These are phyloP conservation scores for Melieria omissa DNA, from an alignment of 2,888 invertebrate species.

Conservation along the genomic window DNA sequence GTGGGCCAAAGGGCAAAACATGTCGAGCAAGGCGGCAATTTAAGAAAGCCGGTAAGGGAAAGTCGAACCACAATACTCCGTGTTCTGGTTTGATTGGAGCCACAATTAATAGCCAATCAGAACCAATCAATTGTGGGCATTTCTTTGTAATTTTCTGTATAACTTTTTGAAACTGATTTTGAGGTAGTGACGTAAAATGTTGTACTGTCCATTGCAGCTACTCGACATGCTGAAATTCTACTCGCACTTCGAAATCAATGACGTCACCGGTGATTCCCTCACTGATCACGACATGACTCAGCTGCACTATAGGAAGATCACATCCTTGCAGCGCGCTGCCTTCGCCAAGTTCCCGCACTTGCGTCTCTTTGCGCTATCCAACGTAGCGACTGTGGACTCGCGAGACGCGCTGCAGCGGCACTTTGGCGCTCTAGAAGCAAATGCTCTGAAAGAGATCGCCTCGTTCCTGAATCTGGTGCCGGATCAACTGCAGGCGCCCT, in stretches of 20 bases:
- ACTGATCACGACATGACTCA: conserved; percentile 94
- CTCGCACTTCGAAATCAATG: conserved; percentile 96
- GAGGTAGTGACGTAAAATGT: no score
- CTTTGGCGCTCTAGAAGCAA: conserved; percentile 78
- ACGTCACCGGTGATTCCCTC: conserved; percentile 93
- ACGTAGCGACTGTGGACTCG: conserved; percentile 95
- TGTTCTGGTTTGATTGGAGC: no score
- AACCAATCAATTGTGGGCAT: no score
- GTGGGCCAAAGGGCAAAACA: no score
- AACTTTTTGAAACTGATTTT: no score
- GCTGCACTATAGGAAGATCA: conserved; percentile 92
- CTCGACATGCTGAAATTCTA: conserved; percentile 97
- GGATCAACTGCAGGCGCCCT: conserved; percentile 73
- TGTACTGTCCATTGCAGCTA: conserved; percentile 70
- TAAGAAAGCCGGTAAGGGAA: no score
- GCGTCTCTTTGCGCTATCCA: conserved; percentile 87
- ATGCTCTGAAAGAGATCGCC: conserved; percentile 86
- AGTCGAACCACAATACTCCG: no score
- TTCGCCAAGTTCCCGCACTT: conserved; percentile 92
- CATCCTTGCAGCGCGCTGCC: conserved; percentile 92
- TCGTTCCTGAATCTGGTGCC: conserved; percentile 90
- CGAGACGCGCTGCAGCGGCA: conserved; percentile 80
- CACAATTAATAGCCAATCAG: no score
- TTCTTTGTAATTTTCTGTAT: no score
- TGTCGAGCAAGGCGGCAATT: no score